phyloP scores from a whole-genome alignment of 1,140 invertebrate genomes.

The Glossosoma conforme region DNA sequence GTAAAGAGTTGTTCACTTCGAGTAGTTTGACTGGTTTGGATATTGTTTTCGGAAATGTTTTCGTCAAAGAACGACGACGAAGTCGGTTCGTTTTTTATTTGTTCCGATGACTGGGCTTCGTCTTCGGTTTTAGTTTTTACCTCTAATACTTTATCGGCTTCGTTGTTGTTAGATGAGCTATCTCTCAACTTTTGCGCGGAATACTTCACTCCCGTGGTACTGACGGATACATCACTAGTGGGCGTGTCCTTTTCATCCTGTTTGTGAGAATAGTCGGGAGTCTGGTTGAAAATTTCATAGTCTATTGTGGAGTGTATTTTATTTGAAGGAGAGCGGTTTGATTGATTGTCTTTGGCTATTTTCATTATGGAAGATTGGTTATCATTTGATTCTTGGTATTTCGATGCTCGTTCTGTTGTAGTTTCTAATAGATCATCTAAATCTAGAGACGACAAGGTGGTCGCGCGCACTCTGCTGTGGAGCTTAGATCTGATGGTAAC shows the following conservation, averaged over 20 bases:
- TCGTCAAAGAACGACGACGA: constrained; percentile 14
- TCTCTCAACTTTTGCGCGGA: constrained; percentile 20
- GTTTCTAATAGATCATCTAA: constrained; percentile 39
- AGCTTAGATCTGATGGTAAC: constrained; percentile 34
- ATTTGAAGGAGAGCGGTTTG: constrained; percentile 33
- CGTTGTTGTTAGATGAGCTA: neutral
- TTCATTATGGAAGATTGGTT: constrained; percentile 50
- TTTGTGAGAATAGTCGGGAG: constrained; percentile 46
- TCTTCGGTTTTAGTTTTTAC: constrained; percentile 2
- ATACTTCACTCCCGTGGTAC: constrained; percentile 27
- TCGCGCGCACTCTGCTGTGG: constrained; percentile 41
- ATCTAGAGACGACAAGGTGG: constrained; percentile 37
- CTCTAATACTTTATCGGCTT: constrained; percentile 7
- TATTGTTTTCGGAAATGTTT: constrained; percentile 8
- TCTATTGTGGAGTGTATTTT: constrained; percentile 33
- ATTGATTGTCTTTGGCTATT: constrained; percentile 36
- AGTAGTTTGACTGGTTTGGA: constrained; percentile 19
- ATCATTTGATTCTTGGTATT: constrained; percentile 28
- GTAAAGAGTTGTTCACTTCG: constrained; percentile 23
- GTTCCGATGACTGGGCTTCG: neutral
- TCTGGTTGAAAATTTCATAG: constrained; percentile 38
- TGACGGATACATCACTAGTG: constrained; percentile 45
- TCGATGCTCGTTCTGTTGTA: constrained; percentile 34
- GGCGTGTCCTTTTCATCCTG: constrained; percentile 51
- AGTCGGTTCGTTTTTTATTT: constrained; percentile 7